Base-by-base conservation (phyloP, 2,797 vertebrate genomes). In the Falco columbarius region DNA sequence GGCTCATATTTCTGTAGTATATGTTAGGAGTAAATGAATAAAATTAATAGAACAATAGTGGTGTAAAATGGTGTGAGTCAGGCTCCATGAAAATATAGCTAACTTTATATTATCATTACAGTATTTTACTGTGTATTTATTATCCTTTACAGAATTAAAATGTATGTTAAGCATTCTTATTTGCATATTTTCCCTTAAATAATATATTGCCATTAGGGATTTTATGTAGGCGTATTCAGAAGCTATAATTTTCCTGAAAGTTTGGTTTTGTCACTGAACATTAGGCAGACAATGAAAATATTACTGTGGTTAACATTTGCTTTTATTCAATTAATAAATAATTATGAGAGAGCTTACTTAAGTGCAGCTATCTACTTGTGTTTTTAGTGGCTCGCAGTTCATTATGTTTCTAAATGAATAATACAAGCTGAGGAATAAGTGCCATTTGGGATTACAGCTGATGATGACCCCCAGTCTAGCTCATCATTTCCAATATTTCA, bases 301-400 rank as follows among this genome's bases (percentile, higher is more conserved):
- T 94, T 94, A 51, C 46, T 44, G 29, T 94, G 83, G 67, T 83
- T 96, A 96, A 94, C 58, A 93, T 87, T 95, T 90, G 63, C 76
- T 93, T 94, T 89, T 93, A 81, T 96, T 95, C 79, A 59, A 76
- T 97, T 97, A 97, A 93, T 96, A 96, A 96, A 89, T 97, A 97
- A 97, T 97, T 97, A 97, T 86, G 88, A 70, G 61, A 88, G 63
- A 83, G 81, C 90, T 94, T 97, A 72, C 70, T 75, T 91, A 79
- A 94, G 91, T 94, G 49, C 62, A 54, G 73, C 94, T 96, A 92
- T 89, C 93, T 91, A 63, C 68, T 94, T 17, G 7, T 89, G 84
- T 96, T 91, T 97, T 97, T 92, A 94, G 77, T 96, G 70, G 55
- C 81, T 97, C 96, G 83, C 47, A 46, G 26, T 94, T 97, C 77